These are phyloP conservation scores for Phasia obesa DNA, from an alignment of 2,888 invertebrate genomes.

Conservation along the genomic window DNA sequence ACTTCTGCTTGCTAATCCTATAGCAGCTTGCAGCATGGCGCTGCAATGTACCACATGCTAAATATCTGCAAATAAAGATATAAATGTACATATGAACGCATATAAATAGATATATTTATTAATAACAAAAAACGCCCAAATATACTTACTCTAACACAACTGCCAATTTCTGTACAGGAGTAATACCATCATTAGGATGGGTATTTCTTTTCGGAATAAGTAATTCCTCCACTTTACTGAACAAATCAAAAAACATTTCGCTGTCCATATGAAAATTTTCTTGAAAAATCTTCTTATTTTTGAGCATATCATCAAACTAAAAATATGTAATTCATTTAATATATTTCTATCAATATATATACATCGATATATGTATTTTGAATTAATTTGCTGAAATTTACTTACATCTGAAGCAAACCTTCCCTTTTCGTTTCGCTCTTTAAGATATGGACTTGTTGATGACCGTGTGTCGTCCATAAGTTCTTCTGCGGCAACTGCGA, in stretches of 20 bases:
- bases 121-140: too few relatives aligned
- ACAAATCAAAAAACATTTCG: conserved; percentile 7
- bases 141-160: background rate
- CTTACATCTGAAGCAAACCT: conserved; percentile 13
- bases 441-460: background rate
- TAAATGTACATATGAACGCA: background rate
- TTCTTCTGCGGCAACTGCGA: background rate
- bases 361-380: too few relatives aligned
- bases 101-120: background rate
- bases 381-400: background rate
- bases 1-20: conserved; percentile 7
- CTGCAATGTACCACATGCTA: conserved; percentile 2
- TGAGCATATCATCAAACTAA: conserved; percentile 7
- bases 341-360: too few relatives aligned
- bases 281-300: background rate
- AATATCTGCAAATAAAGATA: background rate
- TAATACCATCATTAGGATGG: conserved; percentile 13
- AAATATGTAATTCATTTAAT: background rate
- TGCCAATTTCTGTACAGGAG: conserved; percentile 8
- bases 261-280: too few relatives aligned
- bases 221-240: conserved; percentile 9
- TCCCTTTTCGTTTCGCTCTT: conserved; percentile 1
- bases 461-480: background rate
- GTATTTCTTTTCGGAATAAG: conserved; percentile 1
- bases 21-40: background rate